phyloP scores from a whole-genome alignment of 2,113 vertebrate genomes.

The Euleptes europaea region DNA sequence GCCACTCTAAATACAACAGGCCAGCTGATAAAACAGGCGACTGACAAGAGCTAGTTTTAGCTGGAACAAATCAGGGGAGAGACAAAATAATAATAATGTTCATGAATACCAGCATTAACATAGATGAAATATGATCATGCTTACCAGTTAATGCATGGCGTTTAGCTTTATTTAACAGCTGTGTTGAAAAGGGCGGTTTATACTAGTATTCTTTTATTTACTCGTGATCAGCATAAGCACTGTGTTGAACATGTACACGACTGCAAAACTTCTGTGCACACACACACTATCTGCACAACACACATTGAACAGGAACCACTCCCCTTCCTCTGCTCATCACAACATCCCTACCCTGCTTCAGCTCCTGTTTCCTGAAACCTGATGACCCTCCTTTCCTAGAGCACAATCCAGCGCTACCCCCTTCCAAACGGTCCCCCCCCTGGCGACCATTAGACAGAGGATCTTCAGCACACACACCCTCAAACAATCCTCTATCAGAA shows the following conservation, averaged over 20 bases:
- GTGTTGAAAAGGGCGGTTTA: background rate
- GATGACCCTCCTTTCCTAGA: background rate
- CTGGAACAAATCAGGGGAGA: background rate
- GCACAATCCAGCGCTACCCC: background rate
- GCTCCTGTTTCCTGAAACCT: background rate
- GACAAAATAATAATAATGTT: background rate
- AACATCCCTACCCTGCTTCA: background rate
- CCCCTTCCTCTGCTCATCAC: background rate
- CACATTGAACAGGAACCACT: background rate
- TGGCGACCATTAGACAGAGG: background rate
- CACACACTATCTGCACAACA: background rate
- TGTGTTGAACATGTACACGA: background rate
- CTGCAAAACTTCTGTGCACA: background rate
- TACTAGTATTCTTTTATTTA: background rate
- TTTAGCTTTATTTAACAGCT: background rate
- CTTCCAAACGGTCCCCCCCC: background rate
- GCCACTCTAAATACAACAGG: conserved; percentile 19
- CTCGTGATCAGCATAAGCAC: background rate
- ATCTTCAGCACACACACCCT: background rate
- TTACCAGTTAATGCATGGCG: background rate
- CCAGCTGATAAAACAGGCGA: conserved; percentile 26
- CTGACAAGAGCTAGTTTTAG: conserved; percentile 17
- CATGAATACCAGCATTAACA: conserved; percentile 18
- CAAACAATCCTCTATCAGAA: background rate
- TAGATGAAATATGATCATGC: background rate